A percentile compares a stretch with the other conserved stretches of the same genome.
phyloP scores from a whole-genome alignment of 2,888 invertebrate genomes.

The Pycnomerus fuliginosus region DNA sequence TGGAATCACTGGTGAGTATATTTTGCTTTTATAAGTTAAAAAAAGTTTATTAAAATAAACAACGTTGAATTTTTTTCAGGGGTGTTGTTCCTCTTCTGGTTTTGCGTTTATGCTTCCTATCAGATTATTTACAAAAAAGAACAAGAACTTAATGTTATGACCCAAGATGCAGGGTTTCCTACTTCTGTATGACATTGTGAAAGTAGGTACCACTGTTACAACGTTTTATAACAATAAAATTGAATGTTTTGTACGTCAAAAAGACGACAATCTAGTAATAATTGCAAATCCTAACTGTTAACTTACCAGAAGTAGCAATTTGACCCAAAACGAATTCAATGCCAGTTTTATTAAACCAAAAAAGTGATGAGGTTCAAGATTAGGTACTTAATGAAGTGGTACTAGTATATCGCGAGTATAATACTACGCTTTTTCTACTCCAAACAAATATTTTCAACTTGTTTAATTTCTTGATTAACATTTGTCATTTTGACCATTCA shows the following conservation, averaged over 20 bases:
- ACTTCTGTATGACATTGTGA: background rate
- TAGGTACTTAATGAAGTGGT: no score
- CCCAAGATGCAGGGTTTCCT: constrained; percentile 1
- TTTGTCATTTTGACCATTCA: no score
- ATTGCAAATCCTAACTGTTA: background rate
- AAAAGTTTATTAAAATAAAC: background rate
- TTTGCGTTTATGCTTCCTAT: constrained; percentile 40
- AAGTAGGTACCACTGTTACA: background rate
- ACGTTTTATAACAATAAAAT: background rate
- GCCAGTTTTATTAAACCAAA: no score
- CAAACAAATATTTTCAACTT: no score
- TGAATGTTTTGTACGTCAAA: background rate
- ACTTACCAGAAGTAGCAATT: background rate
- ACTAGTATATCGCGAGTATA: no score
- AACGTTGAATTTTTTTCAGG: constrained; percentile 28
- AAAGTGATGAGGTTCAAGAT: no score
- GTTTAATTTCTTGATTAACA: no score
- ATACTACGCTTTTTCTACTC: no score
- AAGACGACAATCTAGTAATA: background rate
- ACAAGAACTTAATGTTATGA: constrained; percentile 3
- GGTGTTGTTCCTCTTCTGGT: constrained; percentile 39
- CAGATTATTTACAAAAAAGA: constrained; percentile 30
- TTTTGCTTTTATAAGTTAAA: background rate
- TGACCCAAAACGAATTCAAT: no score
- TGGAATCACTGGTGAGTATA: constrained; percentile 38